Evolutionary conservation across 64 coral and sea anemone species (phyloP), one percentile per base, ranked within the genome.

Genomic region (Trachythela sp.): DNA sequence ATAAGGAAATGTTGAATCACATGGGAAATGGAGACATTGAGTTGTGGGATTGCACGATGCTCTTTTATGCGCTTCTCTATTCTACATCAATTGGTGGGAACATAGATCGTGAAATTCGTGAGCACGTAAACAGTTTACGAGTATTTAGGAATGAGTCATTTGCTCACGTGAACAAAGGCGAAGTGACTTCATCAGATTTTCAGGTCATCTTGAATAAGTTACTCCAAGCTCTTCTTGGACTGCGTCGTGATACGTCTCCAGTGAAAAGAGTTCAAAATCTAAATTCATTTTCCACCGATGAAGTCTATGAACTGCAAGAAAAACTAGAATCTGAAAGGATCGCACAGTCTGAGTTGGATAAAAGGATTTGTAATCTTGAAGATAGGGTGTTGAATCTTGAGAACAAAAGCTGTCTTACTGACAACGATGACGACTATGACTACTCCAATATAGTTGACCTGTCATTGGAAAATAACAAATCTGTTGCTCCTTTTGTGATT

Each of bases 41-140:
- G 9, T 52, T 83, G 45, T 92, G 91, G 91, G 91, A 92, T 42
- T 92, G 91, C 35, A 92, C 86, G 13, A 88, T 50, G 38, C 59
- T 92, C 36, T 92, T 92, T 41, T 84, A 88, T 84, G 91, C 54
- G 0, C 40, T 91, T 32, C 90, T 91, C n/a, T 86, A 49, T 50
- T 91, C 89, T 0, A 41, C 48, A 15, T 58, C 77, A 20, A 86
- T 91, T 59, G 75, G 75, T 50, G 29, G 14, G 38, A 84, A 43
- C 48, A 9, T 84, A 24, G 51, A 56, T 58, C 10, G 26, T 15
- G 41, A 18, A 7, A 36, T 75, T 18, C 36, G 70, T 8, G 24
- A 11, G 39, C 39, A 70, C 14, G 39, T 88, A 24, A 40, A 88
- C 9, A 36, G 24, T 43, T 70, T 88, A 48, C 36, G 87, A 30